Conservation (phyloP, 1,140 invertebrate species). For the Ptiloglossa arizonensis region DNA sequence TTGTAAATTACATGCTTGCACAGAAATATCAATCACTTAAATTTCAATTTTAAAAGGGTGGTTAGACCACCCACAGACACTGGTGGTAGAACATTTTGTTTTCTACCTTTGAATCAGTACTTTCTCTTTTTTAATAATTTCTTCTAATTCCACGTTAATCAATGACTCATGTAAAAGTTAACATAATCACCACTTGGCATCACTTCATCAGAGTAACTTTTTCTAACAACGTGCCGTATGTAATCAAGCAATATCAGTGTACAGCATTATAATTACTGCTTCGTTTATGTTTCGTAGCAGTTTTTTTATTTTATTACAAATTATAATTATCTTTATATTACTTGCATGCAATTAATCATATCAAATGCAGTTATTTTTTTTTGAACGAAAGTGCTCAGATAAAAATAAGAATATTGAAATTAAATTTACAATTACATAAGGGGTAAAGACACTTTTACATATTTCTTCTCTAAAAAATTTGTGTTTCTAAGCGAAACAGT, state of each 20-base stretch:
- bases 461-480: conserved; percentile 6
- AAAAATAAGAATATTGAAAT: conserved; percentile 1
- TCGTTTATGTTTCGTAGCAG: conserved; percentile 3
- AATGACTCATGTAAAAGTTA: conserved; percentile 42
- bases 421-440: conserved; percentile 14
- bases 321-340: conserved; percentile 1
- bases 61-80: conserved; percentile 50
- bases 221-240: conserved; percentile 43
- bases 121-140: conserved; percentile 33
- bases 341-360: neutral
- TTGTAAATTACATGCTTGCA: conserved; percentile 18
- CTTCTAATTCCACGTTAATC: conserved; percentile 23
- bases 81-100: conserved; percentile 41
- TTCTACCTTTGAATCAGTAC: conserved; percentile 40
- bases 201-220: conserved; percentile 43
- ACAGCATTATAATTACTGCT: conserved; percentile 28
- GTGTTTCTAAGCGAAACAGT: conserved; percentile 26
- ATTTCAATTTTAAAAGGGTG: conserved; percentile 31
- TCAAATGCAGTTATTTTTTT: neutral
- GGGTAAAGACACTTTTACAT: conserved; percentile 21
- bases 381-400: neutral
- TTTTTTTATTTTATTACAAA: conserved; percentile 36
- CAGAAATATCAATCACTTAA: conserved; percentile 24
- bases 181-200: conserved; percentile 21
- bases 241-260: conserved; percentile 51